Conservation (phyloP, 2,113 vertebrate genomes). For the Xiphias gladius region DNA sequence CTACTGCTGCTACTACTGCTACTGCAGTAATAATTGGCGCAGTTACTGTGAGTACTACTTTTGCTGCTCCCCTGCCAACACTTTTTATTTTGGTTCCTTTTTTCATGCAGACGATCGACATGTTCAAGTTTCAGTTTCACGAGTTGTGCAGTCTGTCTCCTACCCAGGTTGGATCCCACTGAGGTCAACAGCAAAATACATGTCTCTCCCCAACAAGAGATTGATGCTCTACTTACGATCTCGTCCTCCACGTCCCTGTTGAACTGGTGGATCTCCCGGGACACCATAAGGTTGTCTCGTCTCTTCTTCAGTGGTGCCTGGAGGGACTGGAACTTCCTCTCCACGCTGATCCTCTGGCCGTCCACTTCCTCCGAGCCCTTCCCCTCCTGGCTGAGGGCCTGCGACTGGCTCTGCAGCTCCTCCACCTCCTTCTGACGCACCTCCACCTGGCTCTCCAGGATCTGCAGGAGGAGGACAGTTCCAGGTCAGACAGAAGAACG, state of each 20-base stretch:
- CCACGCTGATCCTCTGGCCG: conserved; percentile 90
- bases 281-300: conserved; percentile 92
- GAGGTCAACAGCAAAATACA: background rate
- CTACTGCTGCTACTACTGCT: background rate
- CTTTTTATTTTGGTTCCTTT: background rate
- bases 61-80: background rate
- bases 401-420: conserved; percentile 87
- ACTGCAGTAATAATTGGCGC: background rate
- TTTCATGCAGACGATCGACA: background rate
- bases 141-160: too few species aligned
- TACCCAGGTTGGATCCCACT: background rate
- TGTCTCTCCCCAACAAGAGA: background rate
- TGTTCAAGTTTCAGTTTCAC: background rate
- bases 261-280: conserved; percentile 96
- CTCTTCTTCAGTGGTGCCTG: conserved; percentile 91
- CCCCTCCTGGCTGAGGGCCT: conserved; percentile 93
- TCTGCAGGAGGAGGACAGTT: conserved; percentile 74
- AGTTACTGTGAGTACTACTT: background rate
- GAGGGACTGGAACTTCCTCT: conserved; percentile 91
- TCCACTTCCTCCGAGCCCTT: conserved; percentile 96
- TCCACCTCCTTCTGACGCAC: conserved; percentile 94
- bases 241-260: conserved; percentile 95
- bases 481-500: background rate
- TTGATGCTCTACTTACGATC: conserved; percentile 86
- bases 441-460: conserved; percentile 96